phyloP scores from a whole-genome alignment of 2,797 vertebrate genomes.

The Neoniphon sammara region DNA sequence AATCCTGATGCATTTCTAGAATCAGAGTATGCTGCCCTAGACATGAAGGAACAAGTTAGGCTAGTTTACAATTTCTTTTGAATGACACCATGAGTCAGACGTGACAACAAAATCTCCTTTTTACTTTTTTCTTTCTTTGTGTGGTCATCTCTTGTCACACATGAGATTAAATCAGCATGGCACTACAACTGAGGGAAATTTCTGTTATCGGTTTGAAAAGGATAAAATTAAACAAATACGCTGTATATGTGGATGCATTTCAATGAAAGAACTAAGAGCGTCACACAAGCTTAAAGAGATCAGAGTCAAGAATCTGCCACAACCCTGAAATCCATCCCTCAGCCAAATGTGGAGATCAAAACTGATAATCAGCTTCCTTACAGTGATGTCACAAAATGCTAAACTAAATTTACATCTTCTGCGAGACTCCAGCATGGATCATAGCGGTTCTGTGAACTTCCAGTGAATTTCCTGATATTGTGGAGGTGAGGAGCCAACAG shows the following conservation, averaged over 20 bases:
- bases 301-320: constrained; percentile 34
- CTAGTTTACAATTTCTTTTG: not conserved
- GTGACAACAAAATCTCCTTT: not conserved
- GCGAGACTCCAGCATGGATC: not conserved
- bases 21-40: not conserved
- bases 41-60: not conserved
- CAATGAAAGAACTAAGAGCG: constrained; percentile 7
- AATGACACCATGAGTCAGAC: constrained; percentile 6
- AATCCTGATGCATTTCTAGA: not conserved
- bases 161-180: constrained; percentile 48
- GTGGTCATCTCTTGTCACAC: constrained; percentile 31
- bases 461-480: not conserved
- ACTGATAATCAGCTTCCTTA: constrained; percentile 30
- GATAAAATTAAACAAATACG: constrained; percentile 34
- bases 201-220: constrained; percentile 50
- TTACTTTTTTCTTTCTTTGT: constrained; percentile 11
- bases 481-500: not conserved
- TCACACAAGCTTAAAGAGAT: constrained; percentile 27
- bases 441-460: not conserved
- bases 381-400: constrained; percentile 14
- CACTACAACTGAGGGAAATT: constrained; percentile 38
- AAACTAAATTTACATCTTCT: constrained; percentile 10
- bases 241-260: constrained; percentile 28
- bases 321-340: constrained; percentile 21
- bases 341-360: constrained; percentile 28